Percentiles rank a stretch among this genome's conserved stretches.
Conservation (phyloP, 1,140 invertebrate species). For the Ylistrum balloti region DNA sequence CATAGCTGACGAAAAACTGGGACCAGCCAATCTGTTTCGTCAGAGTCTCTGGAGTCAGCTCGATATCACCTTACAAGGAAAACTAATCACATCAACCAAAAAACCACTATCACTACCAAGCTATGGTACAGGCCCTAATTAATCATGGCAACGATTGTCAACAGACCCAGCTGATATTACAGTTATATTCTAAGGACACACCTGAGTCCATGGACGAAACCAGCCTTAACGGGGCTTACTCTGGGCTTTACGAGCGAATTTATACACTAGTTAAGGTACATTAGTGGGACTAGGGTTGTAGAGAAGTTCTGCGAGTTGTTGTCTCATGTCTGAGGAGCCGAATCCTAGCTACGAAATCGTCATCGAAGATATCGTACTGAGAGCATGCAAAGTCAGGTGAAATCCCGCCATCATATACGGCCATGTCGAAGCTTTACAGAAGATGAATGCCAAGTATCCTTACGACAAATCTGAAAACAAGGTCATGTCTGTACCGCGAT, state of each 20-base stretch:
- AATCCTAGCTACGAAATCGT: background rate
- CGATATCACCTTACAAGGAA: slow-evolving; percentile 44
- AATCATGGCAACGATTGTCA: slow-evolving; percentile 48
- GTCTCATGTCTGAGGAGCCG: slow-evolving; percentile 22
- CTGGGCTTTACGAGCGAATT: background rate
- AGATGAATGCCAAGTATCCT: slow-evolving; percentile 52
- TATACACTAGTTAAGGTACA: slow-evolving; percentile 37
- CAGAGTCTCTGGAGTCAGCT: slow-evolving; percentile 45
- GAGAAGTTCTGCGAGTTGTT: slow-evolving; percentile 40
- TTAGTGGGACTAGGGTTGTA: slow-evolving; percentile 26
- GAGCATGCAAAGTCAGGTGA: slow-evolving; percentile 43
- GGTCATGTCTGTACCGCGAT: background rate
- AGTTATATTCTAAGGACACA: slow-evolving; percentile 46
- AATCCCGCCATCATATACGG: slow-evolving; percentile 51
- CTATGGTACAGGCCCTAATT: slow-evolving; percentile 45
- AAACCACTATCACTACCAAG: slow-evolving; percentile 51
- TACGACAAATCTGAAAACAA: slow-evolving; percentile 42
- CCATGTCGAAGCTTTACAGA: slow-evolving; percentile 49
- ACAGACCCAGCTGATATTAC: slow-evolving; percentile 49
- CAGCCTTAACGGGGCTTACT: background rate
- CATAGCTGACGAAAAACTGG: slow-evolving; percentile 40
- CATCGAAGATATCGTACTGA: slow-evolving; percentile 50
- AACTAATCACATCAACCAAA: slow-evolving; percentile 41
- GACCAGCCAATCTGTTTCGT: slow-evolving; percentile 33
- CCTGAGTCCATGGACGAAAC: background rate